Conservation (phyloP, 2,888 invertebrate genomes). For the Dendrolimus houi region DNA sequence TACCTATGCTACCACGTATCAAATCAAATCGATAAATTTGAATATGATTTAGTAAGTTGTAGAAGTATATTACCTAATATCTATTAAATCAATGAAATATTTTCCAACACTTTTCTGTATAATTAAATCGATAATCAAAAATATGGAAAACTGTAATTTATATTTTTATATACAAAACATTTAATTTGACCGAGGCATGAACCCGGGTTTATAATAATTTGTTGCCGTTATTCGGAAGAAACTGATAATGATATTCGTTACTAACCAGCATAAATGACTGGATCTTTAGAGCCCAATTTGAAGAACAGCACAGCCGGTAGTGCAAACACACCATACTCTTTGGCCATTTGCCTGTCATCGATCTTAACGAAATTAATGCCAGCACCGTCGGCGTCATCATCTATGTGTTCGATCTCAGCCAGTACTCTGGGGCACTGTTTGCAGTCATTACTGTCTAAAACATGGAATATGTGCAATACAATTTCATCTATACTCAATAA, state of each 20-base stretch:
- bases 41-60: too few relatives aligned
- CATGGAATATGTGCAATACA: constrained; percentile 67
- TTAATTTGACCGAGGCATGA: too few relatives aligned
- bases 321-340: constrained; percentile 92
- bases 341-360: constrained; percentile 91
- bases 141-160: too few relatives aligned
- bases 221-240: too few relatives aligned
- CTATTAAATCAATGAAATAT: too few relatives aligned
- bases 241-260: not conserved
- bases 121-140: too few relatives aligned
- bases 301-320: constrained; percentile 94
- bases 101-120: too few relatives aligned
- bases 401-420: constrained; percentile 93
- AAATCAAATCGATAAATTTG: too few relatives aligned
- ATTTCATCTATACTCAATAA: constrained; percentile 34
- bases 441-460: constrained; percentile 95
- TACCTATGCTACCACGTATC: too few relatives aligned
- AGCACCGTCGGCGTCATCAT: constrained; percentile 93
- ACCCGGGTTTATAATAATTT: too few relatives aligned
- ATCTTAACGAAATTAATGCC: constrained; percentile 96
- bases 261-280: constrained; percentile 92
- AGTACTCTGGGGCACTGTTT: constrained; percentile 94
- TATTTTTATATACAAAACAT: too few relatives aligned
- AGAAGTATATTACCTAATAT: too few relatives aligned
- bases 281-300: constrained; percentile 90